Evolutionary conservation across 2,113 vertebrate genomes (phyloP), one percentile per base, ranked within the genome.

Genomic region (Eulemur macaco): DNA sequence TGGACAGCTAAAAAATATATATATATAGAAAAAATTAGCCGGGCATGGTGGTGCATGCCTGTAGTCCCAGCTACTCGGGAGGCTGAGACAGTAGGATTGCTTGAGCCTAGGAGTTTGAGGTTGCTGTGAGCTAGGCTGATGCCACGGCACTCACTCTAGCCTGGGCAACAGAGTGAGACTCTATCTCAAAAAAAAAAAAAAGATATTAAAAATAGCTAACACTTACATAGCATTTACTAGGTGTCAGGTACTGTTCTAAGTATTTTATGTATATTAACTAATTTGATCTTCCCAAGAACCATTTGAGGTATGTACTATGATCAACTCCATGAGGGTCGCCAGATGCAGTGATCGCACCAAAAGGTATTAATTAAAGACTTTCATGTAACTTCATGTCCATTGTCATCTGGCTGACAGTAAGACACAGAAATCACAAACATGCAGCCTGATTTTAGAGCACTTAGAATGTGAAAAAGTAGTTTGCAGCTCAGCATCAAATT

Each of bases 201-300:
- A 76, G 21, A 74, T 80, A 96, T 8, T 84, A 93, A 91, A 93
- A 91, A 91, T n/a, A 93, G 34, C 60, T 96, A 95, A 90, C 29
- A 83, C 10, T 63, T 64, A 74, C 21, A 27, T 11, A 89, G 45
- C 39, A 84, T 85, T 91, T 81, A 77, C 12, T 45, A 86, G 10
- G 34, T 89, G 20, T 31, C 58, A 84, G n/a, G 77, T 78, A 71
- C 29, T 84, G 4, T 13, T 56, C 12, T 86, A 68, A 84, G 18
- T 68, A 77, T 42, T 42, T 54, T 47, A 42, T 69, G 71, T 56
- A 80, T 25, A 60, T 74, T 68, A 89, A 84, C 39, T 69, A 89
- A 81, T 89, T 15, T 86, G 73, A 77, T 76, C 8, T 39, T 81
- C 45, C 12, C 25, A 88, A 80, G 58, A 47, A 63, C 8, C 37